Conservation (phyloP, 1,140 invertebrate genomes). For the Ceratoteleas bidentatus region DNA sequence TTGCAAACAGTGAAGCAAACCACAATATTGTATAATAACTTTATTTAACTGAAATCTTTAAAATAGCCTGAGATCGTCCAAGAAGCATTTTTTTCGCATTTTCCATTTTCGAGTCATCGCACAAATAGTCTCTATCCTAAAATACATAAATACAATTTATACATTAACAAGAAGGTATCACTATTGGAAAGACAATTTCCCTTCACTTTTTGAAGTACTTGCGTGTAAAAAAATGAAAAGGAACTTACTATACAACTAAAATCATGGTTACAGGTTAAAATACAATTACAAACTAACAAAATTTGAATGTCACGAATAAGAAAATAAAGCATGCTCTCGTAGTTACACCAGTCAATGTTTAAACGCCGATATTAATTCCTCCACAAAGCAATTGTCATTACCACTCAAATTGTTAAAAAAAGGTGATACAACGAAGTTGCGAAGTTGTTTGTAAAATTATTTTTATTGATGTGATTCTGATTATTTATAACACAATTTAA, state of each 20-base stretch:
- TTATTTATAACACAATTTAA: slow-evolving; percentile 28
- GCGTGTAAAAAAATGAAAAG: slow-evolving; percentile 18
- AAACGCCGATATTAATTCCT: too few relatives aligned
- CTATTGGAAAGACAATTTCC: slow-evolving; percentile 37
- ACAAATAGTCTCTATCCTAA: slow-evolving; percentile 18
- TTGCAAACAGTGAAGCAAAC: not conserved
- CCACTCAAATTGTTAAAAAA: too few relatives aligned
- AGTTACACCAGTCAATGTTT: too few relatives aligned
- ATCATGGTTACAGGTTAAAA: slow-evolving; percentile 3
- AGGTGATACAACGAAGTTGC: not conserved
- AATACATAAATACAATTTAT: slow-evolving; percentile 50
- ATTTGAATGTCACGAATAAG: not conserved
- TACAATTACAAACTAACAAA: slow-evolving; percentile 23
- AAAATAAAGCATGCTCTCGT: not conserved
- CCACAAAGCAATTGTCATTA: too few relatives aligned
- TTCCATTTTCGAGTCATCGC: slow-evolving; percentile 2
- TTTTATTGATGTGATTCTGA: not conserved
- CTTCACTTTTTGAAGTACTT: slow-evolving; percentile 26
- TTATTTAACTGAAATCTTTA: slow-evolving; percentile 36
- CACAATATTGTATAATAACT: slow-evolving; percentile 14
- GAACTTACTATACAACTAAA: slow-evolving; percentile 12
- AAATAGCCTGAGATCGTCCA: slow-evolving; percentile 44
- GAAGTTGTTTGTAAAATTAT: not conserved
- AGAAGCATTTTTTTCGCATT: slow-evolving; percentile 27
- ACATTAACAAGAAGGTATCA: slow-evolving; percentile 39